Percentiles rank a stretch among this genome's conserved stretches.
Conservation (phyloP, 2,888 invertebrate species). For the Teinopalpus imperialis region DNA sequence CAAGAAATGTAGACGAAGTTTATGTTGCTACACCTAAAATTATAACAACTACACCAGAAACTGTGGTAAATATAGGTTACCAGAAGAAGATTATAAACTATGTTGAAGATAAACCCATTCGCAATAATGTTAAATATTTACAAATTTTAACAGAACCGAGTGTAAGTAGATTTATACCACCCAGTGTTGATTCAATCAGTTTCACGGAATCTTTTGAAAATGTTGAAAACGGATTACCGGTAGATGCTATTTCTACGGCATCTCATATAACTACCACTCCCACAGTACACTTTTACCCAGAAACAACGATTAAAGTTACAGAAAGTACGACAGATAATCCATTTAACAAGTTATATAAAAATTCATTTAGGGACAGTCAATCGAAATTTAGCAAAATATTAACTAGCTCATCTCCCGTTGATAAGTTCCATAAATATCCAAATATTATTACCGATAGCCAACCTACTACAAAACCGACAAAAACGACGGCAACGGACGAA, state of each 20-base stretch:
- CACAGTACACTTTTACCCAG: constrained; percentile 33
- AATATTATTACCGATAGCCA: constrained; percentile 46
- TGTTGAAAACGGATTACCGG: not conserved
- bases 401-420: constrained; percentile 41
- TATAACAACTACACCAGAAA: constrained; percentile 47
- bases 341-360: constrained; percentile 38
- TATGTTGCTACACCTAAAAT: constrained; percentile 32
- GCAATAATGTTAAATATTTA: constrained; percentile 52
- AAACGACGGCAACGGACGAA: constrained; percentile 35
- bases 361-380: constrained; percentile 43
- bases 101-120: constrained; percentile 52
- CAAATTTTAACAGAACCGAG: constrained; percentile 63
- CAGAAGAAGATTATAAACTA: constrained; percentile 57
- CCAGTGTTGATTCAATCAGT: constrained; percentile 37
- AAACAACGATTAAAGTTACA: constrained; percentile 42
- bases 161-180: constrained; percentile 38
- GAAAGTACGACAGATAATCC: constrained; percentile 45
- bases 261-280: constrained; percentile 44
- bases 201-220: constrained; percentile 32
- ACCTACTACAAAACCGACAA: constrained; percentile 39
- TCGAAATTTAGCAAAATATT: constrained; percentile 57
- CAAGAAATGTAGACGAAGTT: constrained; percentile 42
- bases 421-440: constrained; percentile 53
- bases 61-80: constrained; percentile 64
- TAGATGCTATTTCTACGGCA: constrained; percentile 23